A percentile compares a stretch with the other conserved stretches of the same genome.
Conservation (phyloP, 2,888 invertebrate species). For the Ormyrus rosae region DNA sequence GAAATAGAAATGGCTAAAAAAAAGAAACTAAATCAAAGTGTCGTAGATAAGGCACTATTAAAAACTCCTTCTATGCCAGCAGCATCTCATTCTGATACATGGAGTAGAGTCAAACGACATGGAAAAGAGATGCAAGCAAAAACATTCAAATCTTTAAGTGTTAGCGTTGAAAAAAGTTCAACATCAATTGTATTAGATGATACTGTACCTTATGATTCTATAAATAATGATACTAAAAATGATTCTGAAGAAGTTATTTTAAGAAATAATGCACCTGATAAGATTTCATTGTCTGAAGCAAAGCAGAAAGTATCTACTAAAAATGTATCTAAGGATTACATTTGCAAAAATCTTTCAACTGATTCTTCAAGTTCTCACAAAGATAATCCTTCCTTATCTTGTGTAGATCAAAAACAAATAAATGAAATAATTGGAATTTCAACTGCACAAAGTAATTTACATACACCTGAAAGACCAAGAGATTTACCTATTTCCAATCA, state of each 20-base stretch:
- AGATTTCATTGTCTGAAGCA: background rate
- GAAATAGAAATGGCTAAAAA: slow-evolving; percentile 36
- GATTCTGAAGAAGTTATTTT: slow-evolving; percentile 17
- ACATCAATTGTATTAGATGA: slow-evolving; percentile 52
- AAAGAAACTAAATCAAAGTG: slow-evolving; percentile 34
- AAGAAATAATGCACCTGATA: slow-evolving; percentile 12
- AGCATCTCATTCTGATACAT: slow-evolving; percentile 54
- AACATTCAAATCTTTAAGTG: slow-evolving; percentile 62
- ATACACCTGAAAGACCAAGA: slow-evolving; percentile 38
- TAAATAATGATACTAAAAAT: slow-evolving; percentile 45
- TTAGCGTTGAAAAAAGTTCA: slow-evolving; percentile 61
- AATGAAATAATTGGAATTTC: slow-evolving; percentile 59
- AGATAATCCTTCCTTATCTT: background rate
- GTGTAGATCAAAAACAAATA: slow-evolving; percentile 52
- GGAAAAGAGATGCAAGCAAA: slow-evolving; percentile 66
- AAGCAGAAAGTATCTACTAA: slow-evolving; percentile 12
- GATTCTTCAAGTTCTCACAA: slow-evolving; percentile 23
- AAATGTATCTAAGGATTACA: slow-evolving; percentile 4
- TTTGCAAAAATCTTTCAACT: background rate
- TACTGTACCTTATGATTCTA: slow-evolving; percentile 42
- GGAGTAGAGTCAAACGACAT: slow-evolving; percentile 62
- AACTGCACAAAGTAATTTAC: background rate
- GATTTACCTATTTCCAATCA: background rate
- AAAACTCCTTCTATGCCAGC: slow-evolving; percentile 43
- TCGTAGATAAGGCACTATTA: slow-evolving; percentile 17